These are phyloP conservation scores for Vipera latastei DNA, from an alignment of 2,797 vertebrate species.

Conservation along the genomic window DNA sequence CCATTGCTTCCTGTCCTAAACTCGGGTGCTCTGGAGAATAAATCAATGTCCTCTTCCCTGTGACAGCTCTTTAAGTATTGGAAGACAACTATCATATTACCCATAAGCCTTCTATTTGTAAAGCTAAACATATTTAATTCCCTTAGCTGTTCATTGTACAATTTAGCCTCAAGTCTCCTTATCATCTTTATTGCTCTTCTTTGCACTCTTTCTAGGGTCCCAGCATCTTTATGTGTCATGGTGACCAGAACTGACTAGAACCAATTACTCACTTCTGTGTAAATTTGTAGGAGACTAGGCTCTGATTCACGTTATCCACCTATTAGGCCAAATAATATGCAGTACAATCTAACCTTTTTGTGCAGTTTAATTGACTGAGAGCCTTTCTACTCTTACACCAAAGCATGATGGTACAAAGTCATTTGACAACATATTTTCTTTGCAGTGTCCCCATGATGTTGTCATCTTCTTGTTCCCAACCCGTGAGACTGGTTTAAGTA, in stretches of 20 bases:
- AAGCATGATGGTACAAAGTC: background rate
- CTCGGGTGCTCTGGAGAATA: background rate
- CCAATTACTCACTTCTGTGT: background rate
- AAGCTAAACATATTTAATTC: background rate
- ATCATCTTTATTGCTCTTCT: background rate
- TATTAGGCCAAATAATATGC: background rate
- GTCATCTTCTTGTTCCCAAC: background rate
- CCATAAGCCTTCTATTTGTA: background rate
- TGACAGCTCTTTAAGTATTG: background rate
- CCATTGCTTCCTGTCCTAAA: background rate
- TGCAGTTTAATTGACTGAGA: background rate
- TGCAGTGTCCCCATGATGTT: background rate
- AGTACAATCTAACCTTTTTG: background rate
- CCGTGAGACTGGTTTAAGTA: background rate
- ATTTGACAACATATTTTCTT: background rate
- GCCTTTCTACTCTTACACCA: background rate
- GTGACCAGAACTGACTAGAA: background rate
- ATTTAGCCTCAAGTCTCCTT: background rate
- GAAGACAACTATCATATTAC: background rate
- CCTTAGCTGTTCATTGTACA: background rate
- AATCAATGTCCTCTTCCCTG: background rate
- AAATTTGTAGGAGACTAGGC: background rate
- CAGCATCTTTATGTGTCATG: background rate
- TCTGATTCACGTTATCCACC: background rate
- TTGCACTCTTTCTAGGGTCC: background rate